Conservation (phyloP, 2,113 vertebrate genomes). For the Rallus limicola region DNA sequence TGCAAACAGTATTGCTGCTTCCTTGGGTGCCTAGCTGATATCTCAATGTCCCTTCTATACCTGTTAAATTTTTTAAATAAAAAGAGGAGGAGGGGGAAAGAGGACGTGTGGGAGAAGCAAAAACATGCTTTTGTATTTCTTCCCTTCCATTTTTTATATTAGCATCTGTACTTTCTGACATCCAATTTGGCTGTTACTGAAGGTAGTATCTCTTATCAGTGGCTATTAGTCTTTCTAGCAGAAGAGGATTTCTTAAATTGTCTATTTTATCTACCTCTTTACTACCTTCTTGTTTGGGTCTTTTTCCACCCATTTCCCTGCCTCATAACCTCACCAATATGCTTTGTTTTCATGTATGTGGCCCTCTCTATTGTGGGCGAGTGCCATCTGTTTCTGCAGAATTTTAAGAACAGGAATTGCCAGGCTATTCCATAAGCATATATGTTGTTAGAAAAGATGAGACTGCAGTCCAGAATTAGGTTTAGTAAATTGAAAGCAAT, state of each 20-base stretch:
- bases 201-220: background rate
- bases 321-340: background rate
- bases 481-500: background rate
- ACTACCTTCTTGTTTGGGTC: background rate
- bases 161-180: background rate
- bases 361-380: background rate
- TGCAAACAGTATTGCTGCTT: background rate
- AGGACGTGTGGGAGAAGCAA: background rate
- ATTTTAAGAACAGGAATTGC: background rate
- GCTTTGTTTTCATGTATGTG: background rate
- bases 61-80: background rate
- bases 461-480: background rate
- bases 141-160: background rate
- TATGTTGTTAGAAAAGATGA: background rate
- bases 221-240: background rate
- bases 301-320: background rate
- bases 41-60: background rate
- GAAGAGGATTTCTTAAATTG: background rate
- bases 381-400: slow-evolving; percentile 38
- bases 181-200: background rate
- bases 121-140: background rate
- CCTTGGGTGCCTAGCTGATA: background rate
- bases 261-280: background rate
- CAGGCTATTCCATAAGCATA: background rate
- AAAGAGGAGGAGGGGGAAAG: rapidly evolving